Base-by-base conservation (phyloP, 23 tunicate genomes). In the Diplosoma virens region DNA sequence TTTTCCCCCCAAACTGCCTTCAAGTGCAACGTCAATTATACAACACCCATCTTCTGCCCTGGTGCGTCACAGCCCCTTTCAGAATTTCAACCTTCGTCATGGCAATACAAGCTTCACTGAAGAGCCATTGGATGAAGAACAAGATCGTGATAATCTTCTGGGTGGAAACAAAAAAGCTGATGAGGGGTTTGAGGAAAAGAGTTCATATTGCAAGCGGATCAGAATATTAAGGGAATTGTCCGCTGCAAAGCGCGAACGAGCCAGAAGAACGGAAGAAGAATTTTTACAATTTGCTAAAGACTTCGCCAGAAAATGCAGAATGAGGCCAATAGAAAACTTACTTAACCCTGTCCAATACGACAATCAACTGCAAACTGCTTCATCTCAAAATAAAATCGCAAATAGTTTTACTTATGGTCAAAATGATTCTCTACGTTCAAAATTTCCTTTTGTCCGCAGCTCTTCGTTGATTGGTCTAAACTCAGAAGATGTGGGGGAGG, bases 301-400 rank as follows among this genome's bases (percentile, higher is more conserved):
- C 21, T 84, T 77, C 69, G 89, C 82, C 22, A 41, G 67, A 30
- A 64, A 77, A 26, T 78, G 82, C 54, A 32, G 89, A 9, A 30
- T 5, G 17, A 59, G 79, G 17, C 67, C 80, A 20, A 52, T 24
- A 24, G 82, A 65, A 2, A 77, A 59, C 22, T 73, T 89, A 33
- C 77, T 81, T 9, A 82, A 89, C 84, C 86, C 84, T 37, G 53
- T 54, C 17, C 84, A 89, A 67, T 82, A 89, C 79, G 71, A 82
- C 16, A 33, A 69, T 18, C 82, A 81, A 30, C 79, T 86, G 22
- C 79, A 58, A 59, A 80, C 73, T 45, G 71, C 72, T 11, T 81
- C 83, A 2, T 65, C 81, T 9, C 79, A 73, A 33, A 73, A 67
- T 20, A 23, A 67, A 31, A 67, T 56, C 34, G 75, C 65, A 11